Base-by-base conservation (phyloP, 2,113 vertebrate species). In the Gyps fulvus region DNA sequence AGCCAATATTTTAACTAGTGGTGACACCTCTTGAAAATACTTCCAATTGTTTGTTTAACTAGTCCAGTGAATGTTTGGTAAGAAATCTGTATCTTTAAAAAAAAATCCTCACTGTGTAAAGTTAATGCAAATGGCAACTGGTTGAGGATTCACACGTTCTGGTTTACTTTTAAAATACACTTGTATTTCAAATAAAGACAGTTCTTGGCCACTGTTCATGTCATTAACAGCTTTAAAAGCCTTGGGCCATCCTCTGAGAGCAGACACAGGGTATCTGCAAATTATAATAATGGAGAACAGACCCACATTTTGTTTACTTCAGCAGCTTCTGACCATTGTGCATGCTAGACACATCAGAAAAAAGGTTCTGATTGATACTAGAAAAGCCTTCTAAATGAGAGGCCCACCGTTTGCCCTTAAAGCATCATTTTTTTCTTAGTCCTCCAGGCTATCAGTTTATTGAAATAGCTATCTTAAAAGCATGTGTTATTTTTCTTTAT, bases 271-370 rank as follows among this genome's bases (percentile, higher is more conserved):
- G 71, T 71, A 89, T 90, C 89, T 92, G 79, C 67, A 81, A 90
- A 95, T 92, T 94, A 83, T 43, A 90, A 25, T 93, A 96, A 96
- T 90, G 85, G 67, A 92, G 92, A 97, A 86, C 92, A 96, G 96
- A 93, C 45, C n/a, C 42, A 86, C 42, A 57, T 81, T 93, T 90
- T 94, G 72, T 92, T 93, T 95, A 90, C 72, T 92, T 92, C 88
- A 87, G 85, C 87, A 93, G 88, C 79, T 93, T 92, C 90, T 94
- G 85, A 92, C 71, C 63, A 83, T n/a, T 80, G 66, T 42, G 58
- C 59, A 43, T 5, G 10, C 58, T 26, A 65, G 52, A 69, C n/a
- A 45, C 3, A 3, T 50, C 62, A 92, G 45, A 69, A 77, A 73
- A 89, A 93, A 80, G 3, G 36, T 80, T 93, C 50, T 86, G 74